Evolutionary conservation across 2,888 invertebrate species (phyloP).

Genomic region (Diaphora mendica): DNA sequence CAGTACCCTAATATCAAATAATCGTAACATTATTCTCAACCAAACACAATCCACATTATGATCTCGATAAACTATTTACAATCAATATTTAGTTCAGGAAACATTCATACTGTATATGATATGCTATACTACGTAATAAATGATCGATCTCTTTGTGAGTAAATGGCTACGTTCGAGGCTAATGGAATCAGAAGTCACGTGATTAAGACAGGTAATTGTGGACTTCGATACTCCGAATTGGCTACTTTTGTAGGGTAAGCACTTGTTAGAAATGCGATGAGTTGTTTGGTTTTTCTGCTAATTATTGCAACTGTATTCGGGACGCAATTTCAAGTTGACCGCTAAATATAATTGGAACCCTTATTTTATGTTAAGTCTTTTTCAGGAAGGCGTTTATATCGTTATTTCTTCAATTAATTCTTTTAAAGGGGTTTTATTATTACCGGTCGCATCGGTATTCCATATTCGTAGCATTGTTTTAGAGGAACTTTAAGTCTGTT

Average conservation of each 20-base stretch:
- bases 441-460: not conserved
- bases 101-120: constrained; percentile 34
- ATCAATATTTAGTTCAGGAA: constrained; percentile 18
- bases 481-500: no score
- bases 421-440: not conserved
- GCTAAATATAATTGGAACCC: no score
- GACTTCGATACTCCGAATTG: constrained; percentile 20
- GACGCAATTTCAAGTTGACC: not conserved
- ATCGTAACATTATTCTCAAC: constrained; percentile 1
- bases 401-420: not conserved
- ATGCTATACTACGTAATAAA: constrained; percentile 49
- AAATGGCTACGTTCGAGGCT: constrained; percentile 41
- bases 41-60: constrained; percentile 6
- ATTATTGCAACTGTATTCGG: not conserved
- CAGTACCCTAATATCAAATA: not conserved
- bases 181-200: constrained; percentile 34
- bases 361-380: not conserved
- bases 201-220: constrained; percentile 35
- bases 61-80: constrained; percentile 12
- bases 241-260: not conserved
- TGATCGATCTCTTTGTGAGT: constrained; percentile 47
- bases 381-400: not conserved
- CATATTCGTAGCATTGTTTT: not conserved
- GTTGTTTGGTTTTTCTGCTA: not conserved
- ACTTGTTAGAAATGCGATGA: constrained; percentile 5